Conservation (phyloP, 1,140 invertebrate genomes). For the Cataglyphis hispanica region DNA sequence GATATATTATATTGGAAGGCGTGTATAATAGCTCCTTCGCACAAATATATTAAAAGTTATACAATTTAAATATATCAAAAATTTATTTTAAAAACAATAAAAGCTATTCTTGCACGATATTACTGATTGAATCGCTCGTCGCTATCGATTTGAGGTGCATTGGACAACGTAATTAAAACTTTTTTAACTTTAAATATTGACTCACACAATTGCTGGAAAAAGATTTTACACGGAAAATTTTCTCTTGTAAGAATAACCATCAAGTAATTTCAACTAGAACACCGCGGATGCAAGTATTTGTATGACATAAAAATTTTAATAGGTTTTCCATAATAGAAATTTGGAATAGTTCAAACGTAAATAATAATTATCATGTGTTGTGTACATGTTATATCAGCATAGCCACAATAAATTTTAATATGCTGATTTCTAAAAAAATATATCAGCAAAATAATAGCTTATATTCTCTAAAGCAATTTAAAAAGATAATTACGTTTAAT, state of each 20-base stretch:
- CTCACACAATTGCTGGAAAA: slow-evolving; percentile 42
- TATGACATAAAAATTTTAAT: neutral
- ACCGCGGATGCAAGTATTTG: slow-evolving; percentile 3
- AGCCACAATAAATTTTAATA: neutral
- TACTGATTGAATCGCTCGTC: neutral
- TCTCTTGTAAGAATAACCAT: slow-evolving; percentile 1
- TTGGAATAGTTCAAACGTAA: neutral
- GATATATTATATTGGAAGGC: neutral
- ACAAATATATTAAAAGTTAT: neutral
- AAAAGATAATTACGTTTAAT: neutral
- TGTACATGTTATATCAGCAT: neutral
- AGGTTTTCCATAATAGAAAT: neutral
- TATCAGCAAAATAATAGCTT: too few relatives aligned
- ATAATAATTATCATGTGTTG: neutral
- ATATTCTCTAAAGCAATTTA: slow-evolving; percentile 1
- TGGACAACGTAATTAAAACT: slow-evolving; percentile 50
- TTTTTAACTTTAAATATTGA: slow-evolving; percentile 57
- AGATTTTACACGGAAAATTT: slow-evolving; percentile 24
- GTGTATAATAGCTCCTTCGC: neutral
- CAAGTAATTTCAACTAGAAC: slow-evolving; percentile 33
- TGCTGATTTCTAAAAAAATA: neutral
- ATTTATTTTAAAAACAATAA: slow-evolving; percentile 13
- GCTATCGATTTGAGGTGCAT: slow-evolving; percentile 45
- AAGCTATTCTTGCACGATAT: neutral
- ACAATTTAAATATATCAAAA: neutral